phyloP scores from a whole-genome alignment of 2,113 vertebrate species.

The Abramis brama region DNA sequence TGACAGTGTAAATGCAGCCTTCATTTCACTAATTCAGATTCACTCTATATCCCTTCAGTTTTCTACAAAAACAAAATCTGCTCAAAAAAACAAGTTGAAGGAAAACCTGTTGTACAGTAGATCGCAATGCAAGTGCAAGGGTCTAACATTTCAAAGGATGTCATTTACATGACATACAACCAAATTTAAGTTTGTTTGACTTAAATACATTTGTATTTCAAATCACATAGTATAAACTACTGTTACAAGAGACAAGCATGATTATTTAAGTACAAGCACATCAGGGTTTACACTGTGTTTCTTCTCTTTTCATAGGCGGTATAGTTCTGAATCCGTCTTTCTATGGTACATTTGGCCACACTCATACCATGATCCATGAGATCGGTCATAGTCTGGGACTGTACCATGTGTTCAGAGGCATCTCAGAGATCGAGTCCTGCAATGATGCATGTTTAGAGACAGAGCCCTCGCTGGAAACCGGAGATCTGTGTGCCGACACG shows the following conservation, averaged over 20 bases:
- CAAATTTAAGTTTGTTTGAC: not conserved
- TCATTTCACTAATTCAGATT: not conserved
- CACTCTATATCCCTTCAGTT: no score
- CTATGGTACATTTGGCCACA: slow-evolving; percentile 93
- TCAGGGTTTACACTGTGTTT: not conserved
- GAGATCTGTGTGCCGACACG: slow-evolving; percentile 94
- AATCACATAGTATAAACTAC: not conserved
- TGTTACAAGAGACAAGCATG: not conserved
- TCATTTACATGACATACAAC: no score
- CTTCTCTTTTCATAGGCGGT: slow-evolving; percentile 77
- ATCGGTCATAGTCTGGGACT: slow-evolving; percentile 95
- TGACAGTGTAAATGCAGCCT: not conserved
- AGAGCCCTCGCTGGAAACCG: slow-evolving; percentile 93
- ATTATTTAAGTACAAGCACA: not conserved
- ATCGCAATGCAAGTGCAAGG: no score
- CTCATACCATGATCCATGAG: slow-evolving; percentile 98
- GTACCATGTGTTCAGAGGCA: slow-evolving; percentile 95
- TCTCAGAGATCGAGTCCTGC: slow-evolving; percentile 96
- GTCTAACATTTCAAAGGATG: no score
- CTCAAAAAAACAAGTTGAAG: no score
- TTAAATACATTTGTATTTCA: not conserved
- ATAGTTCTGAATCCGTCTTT: slow-evolving; percentile 97
- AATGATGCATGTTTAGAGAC: slow-evolving; percentile 96
- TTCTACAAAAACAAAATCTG: no score
- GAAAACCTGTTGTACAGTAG: no score